Base-by-base conservation (phyloP, 2,797 vertebrate species). In the Phrynocephalus guinanensis region DNA sequence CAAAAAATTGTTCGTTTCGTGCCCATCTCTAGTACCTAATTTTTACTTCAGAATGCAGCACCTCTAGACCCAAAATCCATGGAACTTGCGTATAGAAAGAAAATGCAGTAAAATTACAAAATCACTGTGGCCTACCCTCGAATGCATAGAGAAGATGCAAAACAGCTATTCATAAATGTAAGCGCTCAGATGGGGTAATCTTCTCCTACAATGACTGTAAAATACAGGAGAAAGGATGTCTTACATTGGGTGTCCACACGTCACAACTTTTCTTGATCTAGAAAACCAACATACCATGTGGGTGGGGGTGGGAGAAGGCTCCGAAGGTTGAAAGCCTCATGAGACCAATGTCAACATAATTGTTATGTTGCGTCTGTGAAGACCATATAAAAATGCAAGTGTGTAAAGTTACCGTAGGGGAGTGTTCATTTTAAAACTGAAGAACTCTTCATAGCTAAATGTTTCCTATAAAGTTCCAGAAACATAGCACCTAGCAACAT, bases 401-500 rank as follows among this genome's bases (percentile, higher is more conserved):
- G 44, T n/a, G 48, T 68, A 52, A 75, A 67, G 22, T 5, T 48
- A 71, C 52, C 0, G 6, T 26, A 72, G 2, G n/a, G 56, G n/a
- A 83, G 28, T 30, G 6, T 70, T 5, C 30, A 24, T 52, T 15
- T 44, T 78, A 83, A 22, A 38, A 28, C 6, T 48, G 38, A 2
- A 5, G 78, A 24, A 24, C 4, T n/a, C 15, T 10, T 83, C 67
- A 78, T 1, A 16, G 28, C 24, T 9, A 20, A 20, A 3, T 24
- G 38, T 83, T 71, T 30, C n/a, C 66, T n/a, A 24, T 28, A 52
- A 52, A 80, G 1, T 68, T 85, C 63, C n/a, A 22, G 22, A 80
- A n/a, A 66, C 38, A 79, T 85, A 86, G n/a, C 7, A 82, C 26
- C 26, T 79, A 85, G 91, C 67, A 78, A 83, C 89, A 87, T 93